Percentiles rank a stretch among this genome's conserved stretches.
phyloP scores from a whole-genome alignment of 2,113 vertebrate species.

The Carettochelys insculpta region DNA sequence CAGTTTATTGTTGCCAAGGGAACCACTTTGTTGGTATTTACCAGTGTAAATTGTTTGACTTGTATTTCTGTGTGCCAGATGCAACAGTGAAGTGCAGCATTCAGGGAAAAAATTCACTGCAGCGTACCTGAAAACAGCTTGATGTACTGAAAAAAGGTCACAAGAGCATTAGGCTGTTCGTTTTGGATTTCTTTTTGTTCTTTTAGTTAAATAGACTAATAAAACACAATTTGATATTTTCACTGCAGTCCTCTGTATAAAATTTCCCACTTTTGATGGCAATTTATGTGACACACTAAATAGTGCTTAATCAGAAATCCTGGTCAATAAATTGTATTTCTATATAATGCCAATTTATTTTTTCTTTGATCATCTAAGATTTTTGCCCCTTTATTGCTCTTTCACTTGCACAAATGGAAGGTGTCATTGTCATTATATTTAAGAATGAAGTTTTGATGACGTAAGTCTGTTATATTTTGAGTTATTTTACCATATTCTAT shows the following conservation, averaged over 20 bases:
- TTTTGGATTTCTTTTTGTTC: not conserved
- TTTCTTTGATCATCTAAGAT: not conserved
- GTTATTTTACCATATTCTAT: not conserved
- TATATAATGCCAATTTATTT: not conserved
- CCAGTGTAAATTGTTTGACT: not conserved
- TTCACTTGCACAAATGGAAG: not conserved
- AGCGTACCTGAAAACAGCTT: not conserved
- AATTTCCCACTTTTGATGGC: not conserved
- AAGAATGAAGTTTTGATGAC: not conserved
- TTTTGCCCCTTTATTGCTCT: not conserved
- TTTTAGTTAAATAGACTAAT: not conserved
- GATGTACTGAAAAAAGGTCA: not conserved
- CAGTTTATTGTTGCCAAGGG: conserved; percentile 60
- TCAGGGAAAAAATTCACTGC: not conserved
- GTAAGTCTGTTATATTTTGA: not conserved
- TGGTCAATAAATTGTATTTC: not conserved
- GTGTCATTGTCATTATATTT: not conserved
- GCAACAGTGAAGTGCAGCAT: not conserved
- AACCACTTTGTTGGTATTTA: conserved; percentile 54
- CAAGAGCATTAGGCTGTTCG: not conserved
- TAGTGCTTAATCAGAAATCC: not conserved
- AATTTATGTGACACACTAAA: not conserved
- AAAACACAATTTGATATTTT: not conserved
- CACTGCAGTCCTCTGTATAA: not conserved
- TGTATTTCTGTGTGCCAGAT: conserved; percentile 2